These are phyloP conservation scores for Eubucco bourcierii DNA, from an alignment of 2,113 vertebrate species.

Conservation along the genomic window DNA sequence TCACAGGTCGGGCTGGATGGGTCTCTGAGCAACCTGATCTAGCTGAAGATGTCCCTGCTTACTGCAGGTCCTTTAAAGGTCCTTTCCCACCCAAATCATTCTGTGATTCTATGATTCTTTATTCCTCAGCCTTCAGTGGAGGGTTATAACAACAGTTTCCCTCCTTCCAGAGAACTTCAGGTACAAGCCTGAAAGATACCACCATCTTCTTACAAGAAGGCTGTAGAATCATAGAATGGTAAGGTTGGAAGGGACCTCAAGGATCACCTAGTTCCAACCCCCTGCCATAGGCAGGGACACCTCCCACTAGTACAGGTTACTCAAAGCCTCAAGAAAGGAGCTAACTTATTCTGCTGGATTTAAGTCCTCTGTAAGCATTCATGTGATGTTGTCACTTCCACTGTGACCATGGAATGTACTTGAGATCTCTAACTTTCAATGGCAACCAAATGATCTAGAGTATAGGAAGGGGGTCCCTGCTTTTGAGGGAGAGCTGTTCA, in stretches of 20 bases:
- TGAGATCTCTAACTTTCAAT: too few species aligned
- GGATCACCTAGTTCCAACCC: too few species aligned
- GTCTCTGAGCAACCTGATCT: not conserved
- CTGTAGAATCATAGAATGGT: too few species aligned
- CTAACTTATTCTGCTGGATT: not conserved
- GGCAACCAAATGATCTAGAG: too few species aligned
- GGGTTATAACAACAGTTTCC: not conserved
- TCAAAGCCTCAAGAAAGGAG: too few species aligned
- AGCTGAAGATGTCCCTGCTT: not conserved
- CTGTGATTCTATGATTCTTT: not conserved
- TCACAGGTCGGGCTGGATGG: not conserved
- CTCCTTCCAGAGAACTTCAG: not conserved
- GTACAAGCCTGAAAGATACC: not conserved
- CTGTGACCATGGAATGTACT: too few species aligned
- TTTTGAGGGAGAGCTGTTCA: too few species aligned
- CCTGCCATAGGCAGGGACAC: too few species aligned
- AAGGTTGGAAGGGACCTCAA: too few species aligned
- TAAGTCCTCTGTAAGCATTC: not conserved
- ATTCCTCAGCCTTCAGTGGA: not conserved
- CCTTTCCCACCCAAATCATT: not conserved
- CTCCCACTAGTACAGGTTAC: too few species aligned
- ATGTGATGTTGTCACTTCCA: rapidly evolving
- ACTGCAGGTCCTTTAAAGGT: not conserved
- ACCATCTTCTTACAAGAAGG: not conserved
- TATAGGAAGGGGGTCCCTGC: too few species aligned